A percentile compares a stretch with the other conserved stretches of the same genome.
These are phyloP conservation scores for Lissonota sp. DNA, from an alignment of 2,888 invertebrate genomes.

Conservation along the genomic window DNA sequence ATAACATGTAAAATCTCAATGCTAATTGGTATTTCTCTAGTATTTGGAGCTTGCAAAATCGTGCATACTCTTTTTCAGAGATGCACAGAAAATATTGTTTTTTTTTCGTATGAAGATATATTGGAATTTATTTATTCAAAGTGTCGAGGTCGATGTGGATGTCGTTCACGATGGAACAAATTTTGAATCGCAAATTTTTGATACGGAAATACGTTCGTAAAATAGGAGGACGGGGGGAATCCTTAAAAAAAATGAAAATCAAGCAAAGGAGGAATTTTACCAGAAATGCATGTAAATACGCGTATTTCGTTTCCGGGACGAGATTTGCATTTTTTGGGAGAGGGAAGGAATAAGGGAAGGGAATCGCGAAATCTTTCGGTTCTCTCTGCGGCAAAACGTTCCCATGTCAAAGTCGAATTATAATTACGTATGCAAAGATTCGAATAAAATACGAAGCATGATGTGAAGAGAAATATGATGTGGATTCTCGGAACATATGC, in stretches of 20 bases:
- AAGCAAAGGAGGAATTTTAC: slow-evolving; percentile 45
- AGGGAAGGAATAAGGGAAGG: slow-evolving; percentile 14
- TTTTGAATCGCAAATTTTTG: slow-evolving; percentile 19
- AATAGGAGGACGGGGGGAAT: background rate
- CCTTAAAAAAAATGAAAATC: background rate
- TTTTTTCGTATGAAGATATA: background rate
- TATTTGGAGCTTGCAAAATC: too few species aligned
- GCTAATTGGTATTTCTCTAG: too few species aligned
- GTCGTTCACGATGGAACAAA: slow-evolving; percentile 4
- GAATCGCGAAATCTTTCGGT: slow-evolving; percentile 6
- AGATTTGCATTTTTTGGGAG: slow-evolving; percentile 60
- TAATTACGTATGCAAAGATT: slow-evolving; percentile 63
- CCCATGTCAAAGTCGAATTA: slow-evolving; percentile 46
- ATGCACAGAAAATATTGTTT: too few species aligned
- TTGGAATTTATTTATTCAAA: background rate
- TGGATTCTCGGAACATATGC: background rate
- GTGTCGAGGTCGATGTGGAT: background rate
- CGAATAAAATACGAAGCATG: slow-evolving; percentile 24
- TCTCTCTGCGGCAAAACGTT: slow-evolving; percentile 14
- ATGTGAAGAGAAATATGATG: slow-evolving; percentile 7
- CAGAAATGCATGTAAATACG: slow-evolving; percentile 63
- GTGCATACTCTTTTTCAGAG: too few species aligned
- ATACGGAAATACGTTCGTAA: background rate
- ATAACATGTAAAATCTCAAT: too few species aligned
- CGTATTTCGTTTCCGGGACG: too few species aligned